phyloP scores from a whole-genome alignment of 2,888 invertebrate species.

The Leucophenga montana region DNA sequence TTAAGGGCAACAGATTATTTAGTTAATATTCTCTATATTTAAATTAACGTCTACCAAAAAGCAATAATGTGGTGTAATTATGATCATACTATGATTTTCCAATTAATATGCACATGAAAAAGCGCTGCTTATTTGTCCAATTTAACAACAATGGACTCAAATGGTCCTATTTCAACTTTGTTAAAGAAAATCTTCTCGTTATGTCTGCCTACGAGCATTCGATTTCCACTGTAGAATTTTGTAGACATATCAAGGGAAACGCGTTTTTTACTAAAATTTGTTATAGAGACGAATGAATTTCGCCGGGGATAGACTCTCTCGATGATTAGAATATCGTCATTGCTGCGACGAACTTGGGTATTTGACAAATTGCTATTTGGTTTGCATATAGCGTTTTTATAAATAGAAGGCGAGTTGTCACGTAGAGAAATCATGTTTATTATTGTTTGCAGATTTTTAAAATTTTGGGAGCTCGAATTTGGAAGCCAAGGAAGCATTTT shows the following conservation, averaged over 20 bases:
- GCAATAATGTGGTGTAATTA: too few species aligned
- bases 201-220: slow-evolving; percentile 55
- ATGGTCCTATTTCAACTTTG: slow-evolving; percentile 74
- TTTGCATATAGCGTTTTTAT: slow-evolving; percentile 81
- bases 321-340: slow-evolving; percentile 79
- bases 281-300: slow-evolving; percentile 83
- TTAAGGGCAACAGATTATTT: too few species aligned
- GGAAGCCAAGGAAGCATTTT: slow-evolving; percentile 80
- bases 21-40: too few species aligned
- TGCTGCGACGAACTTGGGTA: slow-evolving; percentile 79
- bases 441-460: slow-evolving; percentile 76
- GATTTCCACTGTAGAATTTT: slow-evolving; percentile 82
- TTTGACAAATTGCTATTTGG: slow-evolving; percentile 79
- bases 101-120: too few species aligned
- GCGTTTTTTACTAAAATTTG: slow-evolving; percentile 79
- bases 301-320: slow-evolving; percentile 87
- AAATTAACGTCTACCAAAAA: too few species aligned
- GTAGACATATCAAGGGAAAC: slow-evolving; percentile 82
- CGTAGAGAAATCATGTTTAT: slow-evolving; percentile 78
- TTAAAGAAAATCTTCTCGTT: slow-evolving; percentile 72
- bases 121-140: slow-evolving; percentile 76
- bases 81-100: too few species aligned
- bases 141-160: slow-evolving; percentile 78
- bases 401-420: slow-evolving; percentile 80
- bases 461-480: slow-evolving; percentile 74